Percentiles rank a stretch among this genome's conserved stretches.
Conservation (phyloP, 2,797 vertebrate genomes). For the Coregonus ussuriensis region DNA sequence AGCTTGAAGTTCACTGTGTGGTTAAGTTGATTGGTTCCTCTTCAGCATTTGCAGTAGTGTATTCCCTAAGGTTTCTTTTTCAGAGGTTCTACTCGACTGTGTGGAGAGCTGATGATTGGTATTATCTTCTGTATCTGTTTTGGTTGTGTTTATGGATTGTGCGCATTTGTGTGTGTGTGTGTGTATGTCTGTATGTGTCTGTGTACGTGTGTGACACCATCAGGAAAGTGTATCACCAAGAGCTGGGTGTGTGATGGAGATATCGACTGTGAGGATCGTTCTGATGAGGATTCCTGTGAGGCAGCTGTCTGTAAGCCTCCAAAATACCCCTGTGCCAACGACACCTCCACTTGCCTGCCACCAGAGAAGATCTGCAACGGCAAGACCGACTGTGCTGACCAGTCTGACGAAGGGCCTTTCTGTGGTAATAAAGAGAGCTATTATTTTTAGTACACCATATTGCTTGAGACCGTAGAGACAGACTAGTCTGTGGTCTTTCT, state of each 20-base stretch:
- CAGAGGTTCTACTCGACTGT: background rate
- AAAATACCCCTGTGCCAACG: slow-evolving; percentile 94
- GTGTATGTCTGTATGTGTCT: background rate
- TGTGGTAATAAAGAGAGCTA: slow-evolving; percentile 80
- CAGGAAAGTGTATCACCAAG: slow-evolving; percentile 98
- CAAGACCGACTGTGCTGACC: slow-evolving; percentile 90
- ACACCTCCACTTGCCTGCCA: slow-evolving; percentile 90
- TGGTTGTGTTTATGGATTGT: background rate
- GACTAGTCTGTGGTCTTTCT: background rate
- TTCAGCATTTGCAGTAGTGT: background rate
- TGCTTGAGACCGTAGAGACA: background rate
- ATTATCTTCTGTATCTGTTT: background rate
- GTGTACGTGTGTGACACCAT: background rate
- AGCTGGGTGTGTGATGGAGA: slow-evolving; percentile 98
- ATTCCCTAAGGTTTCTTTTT: background rate
- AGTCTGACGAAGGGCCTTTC: slow-evolving; percentile 93
- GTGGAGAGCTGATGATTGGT: background rate
- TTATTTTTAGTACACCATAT: background rate
- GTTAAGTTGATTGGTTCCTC: background rate
- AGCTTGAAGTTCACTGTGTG: background rate
- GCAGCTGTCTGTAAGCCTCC: slow-evolving; percentile 90
- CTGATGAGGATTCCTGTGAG: slow-evolving; percentile 94
- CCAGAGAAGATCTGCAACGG: slow-evolving; percentile 96
- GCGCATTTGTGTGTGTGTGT: background rate
- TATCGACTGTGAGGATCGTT: slow-evolving; percentile 96